A percentile compares a stretch with the other conserved stretches of the same genome.
phyloP scores from a whole-genome alignment of 1,140 invertebrate species.

The Trialeurodes vaporariorum region DNA sequence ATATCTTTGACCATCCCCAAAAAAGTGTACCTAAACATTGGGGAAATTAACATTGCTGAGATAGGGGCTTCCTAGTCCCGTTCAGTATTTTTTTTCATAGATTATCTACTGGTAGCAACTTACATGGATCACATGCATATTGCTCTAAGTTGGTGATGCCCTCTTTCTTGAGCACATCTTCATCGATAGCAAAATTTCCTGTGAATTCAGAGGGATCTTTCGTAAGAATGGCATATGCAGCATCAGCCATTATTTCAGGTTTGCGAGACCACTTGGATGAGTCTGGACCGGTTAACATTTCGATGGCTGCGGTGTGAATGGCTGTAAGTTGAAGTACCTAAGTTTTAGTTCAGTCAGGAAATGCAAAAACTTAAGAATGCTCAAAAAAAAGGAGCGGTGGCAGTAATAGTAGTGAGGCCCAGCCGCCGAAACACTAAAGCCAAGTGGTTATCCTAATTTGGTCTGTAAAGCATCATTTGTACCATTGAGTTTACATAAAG shows the following conservation, averaged over 20 bases:
- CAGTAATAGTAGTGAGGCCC: too few relatives aligned
- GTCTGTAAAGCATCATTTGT: too few relatives aligned
- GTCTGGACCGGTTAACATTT: slow-evolving; percentile 75
- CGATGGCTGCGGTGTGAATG: slow-evolving; percentile 91
- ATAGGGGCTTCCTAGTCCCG: too few relatives aligned
- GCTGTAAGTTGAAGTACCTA: slow-evolving; percentile 46
- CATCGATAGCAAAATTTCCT: slow-evolving; percentile 91
- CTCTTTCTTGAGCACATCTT: slow-evolving; percentile 67
- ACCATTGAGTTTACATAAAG: too few relatives aligned
- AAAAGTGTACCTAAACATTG: too few relatives aligned
- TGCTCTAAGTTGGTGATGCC: slow-evolving; percentile 76
- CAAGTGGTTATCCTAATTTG: too few relatives aligned
- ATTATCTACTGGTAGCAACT: slow-evolving; percentile 32
- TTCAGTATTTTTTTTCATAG: too few relatives aligned
- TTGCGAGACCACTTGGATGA: slow-evolving; percentile 48
- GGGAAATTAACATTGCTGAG: too few relatives aligned
- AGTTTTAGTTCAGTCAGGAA: slow-evolving; percentile 10
- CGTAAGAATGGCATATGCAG: slow-evolving; percentile 79
- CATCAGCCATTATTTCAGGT: slow-evolving; percentile 90
- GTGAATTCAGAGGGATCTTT: slow-evolving; percentile 65
- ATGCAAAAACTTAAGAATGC: not conserved
- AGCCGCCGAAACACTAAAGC: too few relatives aligned
- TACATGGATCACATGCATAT: slow-evolving; percentile 73
- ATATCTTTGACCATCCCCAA: too few relatives aligned
- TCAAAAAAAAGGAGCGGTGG: too few relatives aligned